Evolutionary conservation across 2,113 vertebrate genomes (phyloP).

Genomic region (Halichoerus grypus): DNA sequence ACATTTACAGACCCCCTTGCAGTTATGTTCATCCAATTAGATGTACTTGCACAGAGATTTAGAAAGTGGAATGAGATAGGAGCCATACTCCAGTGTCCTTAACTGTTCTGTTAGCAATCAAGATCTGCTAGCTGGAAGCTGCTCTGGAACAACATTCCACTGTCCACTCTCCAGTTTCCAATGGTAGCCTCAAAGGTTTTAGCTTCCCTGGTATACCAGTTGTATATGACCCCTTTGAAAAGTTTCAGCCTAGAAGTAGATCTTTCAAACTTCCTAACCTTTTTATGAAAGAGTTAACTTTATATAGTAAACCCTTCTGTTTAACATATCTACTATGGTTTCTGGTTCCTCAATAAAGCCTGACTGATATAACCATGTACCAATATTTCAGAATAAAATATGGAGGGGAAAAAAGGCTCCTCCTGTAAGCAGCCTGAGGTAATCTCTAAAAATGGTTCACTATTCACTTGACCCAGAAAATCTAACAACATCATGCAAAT

Average conservation of each 20-base stretch:
- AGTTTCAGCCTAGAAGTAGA: not conserved
- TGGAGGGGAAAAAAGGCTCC: not conserved
- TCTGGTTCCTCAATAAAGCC: not conserved
- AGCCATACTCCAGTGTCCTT: not conserved
- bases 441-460: not conserved
- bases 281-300: not conserved
- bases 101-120: not conserved
- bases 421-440: not conserved
- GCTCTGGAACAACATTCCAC: not conserved
- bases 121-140: not conserved
- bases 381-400: not conserved
- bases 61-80: not conserved
- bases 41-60: not conserved
- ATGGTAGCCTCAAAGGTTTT: not conserved
- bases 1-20: not conserved
- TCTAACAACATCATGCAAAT: not conserved
- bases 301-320: not conserved
- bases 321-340: not conserved
- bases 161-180: not conserved
- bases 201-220: not conserved
- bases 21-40: not conserved
- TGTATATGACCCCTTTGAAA: not conserved
- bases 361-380: not conserved
- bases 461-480: not conserved
- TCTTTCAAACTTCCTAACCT: not conserved